Conservation (phyloP, 35 echinoderm and acorn worm species). For the Diadema setosum region DNA sequence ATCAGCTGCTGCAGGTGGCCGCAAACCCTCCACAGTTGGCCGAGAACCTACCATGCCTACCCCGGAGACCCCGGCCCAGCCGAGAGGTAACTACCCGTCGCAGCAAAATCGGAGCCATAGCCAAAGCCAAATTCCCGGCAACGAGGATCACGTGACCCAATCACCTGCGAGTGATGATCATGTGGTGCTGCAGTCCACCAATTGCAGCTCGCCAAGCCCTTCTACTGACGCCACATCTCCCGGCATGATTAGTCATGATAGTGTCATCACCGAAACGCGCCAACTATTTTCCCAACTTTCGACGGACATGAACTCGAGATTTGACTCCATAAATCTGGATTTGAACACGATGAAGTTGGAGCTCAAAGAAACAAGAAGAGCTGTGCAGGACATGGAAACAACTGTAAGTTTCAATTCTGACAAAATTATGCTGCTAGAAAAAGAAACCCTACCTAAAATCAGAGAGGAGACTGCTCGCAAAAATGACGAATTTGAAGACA, state of each 20-base stretch:
- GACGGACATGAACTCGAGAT: neutral
- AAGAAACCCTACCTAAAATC: neutral
- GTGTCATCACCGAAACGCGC: neutral
- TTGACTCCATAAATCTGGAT: neutral
- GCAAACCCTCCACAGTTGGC: neutral
- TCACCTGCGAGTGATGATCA: neutral
- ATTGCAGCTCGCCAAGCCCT: neutral
- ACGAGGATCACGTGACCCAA: neutral
- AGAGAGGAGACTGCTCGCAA: neutral
- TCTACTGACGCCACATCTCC: neutral
- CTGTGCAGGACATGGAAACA: neutral
- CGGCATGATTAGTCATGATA: neutral
- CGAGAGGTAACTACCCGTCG: neutral
- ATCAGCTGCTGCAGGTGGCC: neutral
- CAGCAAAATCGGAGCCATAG: neutral
- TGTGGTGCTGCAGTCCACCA: neutral
- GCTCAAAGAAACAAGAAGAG: neutral
- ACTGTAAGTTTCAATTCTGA: neutral
- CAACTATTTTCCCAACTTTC: neutral
- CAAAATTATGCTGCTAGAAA: neutral
- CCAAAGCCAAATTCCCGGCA: neutral
- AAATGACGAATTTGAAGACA: neutral
- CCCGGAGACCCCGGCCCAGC: neutral
- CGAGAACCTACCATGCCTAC: neutral
- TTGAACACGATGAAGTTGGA: neutral